Evolutionary conservation across 2,113 vertebrate genomes (phyloP).

Genomic region (Quiscalus mexicanus): DNA sequence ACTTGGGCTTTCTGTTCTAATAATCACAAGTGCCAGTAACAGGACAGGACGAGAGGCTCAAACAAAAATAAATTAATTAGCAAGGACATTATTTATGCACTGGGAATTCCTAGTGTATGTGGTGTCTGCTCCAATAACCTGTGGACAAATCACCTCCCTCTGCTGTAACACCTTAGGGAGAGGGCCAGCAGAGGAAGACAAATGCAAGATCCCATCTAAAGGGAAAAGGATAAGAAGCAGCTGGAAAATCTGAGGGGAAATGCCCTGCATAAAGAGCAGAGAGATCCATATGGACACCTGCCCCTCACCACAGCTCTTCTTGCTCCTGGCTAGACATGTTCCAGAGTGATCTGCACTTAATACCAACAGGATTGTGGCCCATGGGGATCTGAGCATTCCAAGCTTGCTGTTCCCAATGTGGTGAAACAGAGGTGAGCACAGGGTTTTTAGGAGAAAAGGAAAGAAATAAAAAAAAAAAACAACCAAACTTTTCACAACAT

Average conservation of each 20-base stretch:
- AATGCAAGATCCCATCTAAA: background rate
- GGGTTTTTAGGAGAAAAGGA: background rate
- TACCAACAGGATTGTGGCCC: background rate
- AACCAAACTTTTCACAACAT: background rate
- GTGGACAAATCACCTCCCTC: constrained; percentile 15
- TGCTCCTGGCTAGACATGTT: background rate
- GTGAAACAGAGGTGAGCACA: background rate
- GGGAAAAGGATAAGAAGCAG: background rate
- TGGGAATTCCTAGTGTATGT: constrained; percentile 53
- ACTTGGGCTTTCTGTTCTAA: constrained; percentile 8
- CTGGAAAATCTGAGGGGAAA: background rate
- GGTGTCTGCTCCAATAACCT: constrained; percentile 62
- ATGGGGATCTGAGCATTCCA: accelerated
- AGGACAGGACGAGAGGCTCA: background rate
- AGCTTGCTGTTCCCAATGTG: background rate
- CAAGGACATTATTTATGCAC: constrained; percentile 65
- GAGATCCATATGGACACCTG: background rate
- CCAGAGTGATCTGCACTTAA: background rate
- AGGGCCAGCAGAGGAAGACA: background rate
- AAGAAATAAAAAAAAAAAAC: background rate
- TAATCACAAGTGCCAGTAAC: constrained; percentile 20
- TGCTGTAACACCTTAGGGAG: background rate
- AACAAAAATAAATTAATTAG: constrained; percentile 67
- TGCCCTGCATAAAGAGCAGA: background rate
- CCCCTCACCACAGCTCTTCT: background rate